Base-by-base conservation (phyloP, 1,140 invertebrate species). In the Pseudomyrmex cubaensis region DNA sequence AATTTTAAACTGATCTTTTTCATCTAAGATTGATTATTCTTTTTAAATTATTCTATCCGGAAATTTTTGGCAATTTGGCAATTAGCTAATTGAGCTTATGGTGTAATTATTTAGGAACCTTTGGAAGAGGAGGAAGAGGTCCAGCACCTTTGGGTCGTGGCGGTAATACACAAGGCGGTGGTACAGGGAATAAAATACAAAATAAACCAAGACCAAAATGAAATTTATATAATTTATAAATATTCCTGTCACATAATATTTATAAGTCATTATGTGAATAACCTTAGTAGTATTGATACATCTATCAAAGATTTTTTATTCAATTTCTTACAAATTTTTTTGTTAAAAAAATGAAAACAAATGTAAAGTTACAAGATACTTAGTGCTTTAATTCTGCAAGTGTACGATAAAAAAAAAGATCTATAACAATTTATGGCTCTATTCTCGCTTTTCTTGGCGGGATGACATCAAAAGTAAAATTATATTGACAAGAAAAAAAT, bases 61-160 rank as follows among this genome's bases (percentile, higher is more conserved):
- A 56, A 64, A 50, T 50, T 48, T 62, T 56, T 17, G 4, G 12
- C 7, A 61, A 22, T 62, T 25, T 67, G 15, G n/a, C 17, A 44
- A 62, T 46, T 57, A 12, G 13, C 44, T 22, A 5, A 64, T 48
- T 25, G 5, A 35, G 5, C 35, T 48, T 35, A 8, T 46, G 20
- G 7, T 13, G 44, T 74, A 22, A 59, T 64, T n/a, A 88, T 87
- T 9, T 22, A 94, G 94, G 93, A 74, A 94, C 95, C n/a, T 96
- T 96, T 88, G 95, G 95, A 63, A 92, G 95, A 56, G 95, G 95
- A 15, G 93, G 95, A 74, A 89, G 93, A 89, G 92, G 94, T 20
- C 94, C 95, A 5, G 93, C 95, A 84, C 95, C 95, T 1, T 87
- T 93, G 8, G 91, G 92, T 25, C 93, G 83, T 83, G 94, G 76